A percentile compares a stretch with the other conserved stretches of the same genome.
Evolutionary conservation across 2,113 vertebrate species (phyloP).

Genomic region (Physeter macrocephalus): DNA sequence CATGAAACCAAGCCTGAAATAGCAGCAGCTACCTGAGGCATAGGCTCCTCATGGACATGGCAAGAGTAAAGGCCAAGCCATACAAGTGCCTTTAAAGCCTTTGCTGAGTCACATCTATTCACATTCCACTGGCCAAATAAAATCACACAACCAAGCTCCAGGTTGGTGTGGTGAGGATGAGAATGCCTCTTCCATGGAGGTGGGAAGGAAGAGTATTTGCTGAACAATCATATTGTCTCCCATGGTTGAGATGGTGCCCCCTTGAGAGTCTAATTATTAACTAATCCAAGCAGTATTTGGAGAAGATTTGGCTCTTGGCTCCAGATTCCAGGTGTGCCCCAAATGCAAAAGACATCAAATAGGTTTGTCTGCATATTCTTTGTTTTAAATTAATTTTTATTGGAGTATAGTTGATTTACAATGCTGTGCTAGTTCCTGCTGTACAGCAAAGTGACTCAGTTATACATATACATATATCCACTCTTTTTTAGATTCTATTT

Average conservation of each 20-base stretch:
- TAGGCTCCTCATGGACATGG: not conserved
- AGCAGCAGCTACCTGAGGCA: not conserved
- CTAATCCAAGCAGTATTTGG: not conserved
- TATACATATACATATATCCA: too few relatives aligned
- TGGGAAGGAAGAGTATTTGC: not conserved
- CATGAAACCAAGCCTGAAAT: not conserved
- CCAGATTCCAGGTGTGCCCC: not conserved
- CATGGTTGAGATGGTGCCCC: not conserved
- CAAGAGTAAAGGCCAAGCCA: not conserved
- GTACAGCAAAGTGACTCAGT: not conserved
- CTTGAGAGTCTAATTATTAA: not conserved
- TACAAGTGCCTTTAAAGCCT: not conserved
- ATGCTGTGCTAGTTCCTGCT: not conserved
- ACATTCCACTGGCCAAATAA: not conserved
- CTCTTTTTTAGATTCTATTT: not conserved
- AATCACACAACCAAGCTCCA: not conserved
- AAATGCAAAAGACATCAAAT: not conserved
- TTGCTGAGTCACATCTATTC: not conserved
- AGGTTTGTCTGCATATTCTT: not conserved
- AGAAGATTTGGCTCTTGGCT: not conserved
- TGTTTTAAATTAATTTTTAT: too few relatives aligned
- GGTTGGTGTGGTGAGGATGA: not conserved
- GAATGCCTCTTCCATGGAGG: not conserved
- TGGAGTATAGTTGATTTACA: not conserved
- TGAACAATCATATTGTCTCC: not conserved